Conservation (phyloP, 23 tunicate species). For the Phallusia fumigata region DNA sequence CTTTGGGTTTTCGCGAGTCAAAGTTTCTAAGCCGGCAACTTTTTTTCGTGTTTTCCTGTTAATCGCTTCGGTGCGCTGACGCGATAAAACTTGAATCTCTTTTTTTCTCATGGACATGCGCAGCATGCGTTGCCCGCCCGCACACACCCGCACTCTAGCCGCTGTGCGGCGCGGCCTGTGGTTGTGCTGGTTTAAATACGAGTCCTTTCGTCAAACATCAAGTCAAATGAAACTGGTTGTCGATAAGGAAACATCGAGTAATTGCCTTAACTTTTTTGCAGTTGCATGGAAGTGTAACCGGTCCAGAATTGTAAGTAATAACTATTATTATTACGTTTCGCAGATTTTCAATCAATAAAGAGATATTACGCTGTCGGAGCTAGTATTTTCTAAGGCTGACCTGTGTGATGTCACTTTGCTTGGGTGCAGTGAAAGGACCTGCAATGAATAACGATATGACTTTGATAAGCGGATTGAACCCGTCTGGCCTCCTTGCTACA, state of each 20-base stretch:
- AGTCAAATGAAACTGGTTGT: constrained; percentile 2
- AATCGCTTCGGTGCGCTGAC: constrained; percentile 15
- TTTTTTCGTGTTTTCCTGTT: constrained; percentile 11
- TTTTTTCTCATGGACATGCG: background rate
- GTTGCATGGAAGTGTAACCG: background rate
- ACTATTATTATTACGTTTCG: background rate
- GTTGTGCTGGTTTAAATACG: background rate
- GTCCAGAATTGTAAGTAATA: background rate
- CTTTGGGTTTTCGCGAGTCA: background rate
- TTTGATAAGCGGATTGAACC: constrained; percentile 30
- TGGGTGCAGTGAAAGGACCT: constrained; percentile 1
- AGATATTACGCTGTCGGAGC: background rate
- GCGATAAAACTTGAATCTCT: constrained; percentile 5
- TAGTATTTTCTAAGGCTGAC: background rate
- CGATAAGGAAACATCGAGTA: background rate
- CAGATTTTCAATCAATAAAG: background rate
- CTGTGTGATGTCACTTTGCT: constrained; percentile 36
- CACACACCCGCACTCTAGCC: background rate
- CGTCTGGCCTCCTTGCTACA: constrained; percentile 19
- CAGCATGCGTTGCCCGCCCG: background rate
- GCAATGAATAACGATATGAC: constrained; percentile 73
- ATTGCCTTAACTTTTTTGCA: background rate
- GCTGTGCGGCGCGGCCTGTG: constrained; percentile 4
- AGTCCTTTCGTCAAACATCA: background rate
- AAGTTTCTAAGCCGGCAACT: background rate